Evolutionary conservation across 1,140 invertebrate species (phyloP).

Genomic region (Solenopsis invicta): DNA sequence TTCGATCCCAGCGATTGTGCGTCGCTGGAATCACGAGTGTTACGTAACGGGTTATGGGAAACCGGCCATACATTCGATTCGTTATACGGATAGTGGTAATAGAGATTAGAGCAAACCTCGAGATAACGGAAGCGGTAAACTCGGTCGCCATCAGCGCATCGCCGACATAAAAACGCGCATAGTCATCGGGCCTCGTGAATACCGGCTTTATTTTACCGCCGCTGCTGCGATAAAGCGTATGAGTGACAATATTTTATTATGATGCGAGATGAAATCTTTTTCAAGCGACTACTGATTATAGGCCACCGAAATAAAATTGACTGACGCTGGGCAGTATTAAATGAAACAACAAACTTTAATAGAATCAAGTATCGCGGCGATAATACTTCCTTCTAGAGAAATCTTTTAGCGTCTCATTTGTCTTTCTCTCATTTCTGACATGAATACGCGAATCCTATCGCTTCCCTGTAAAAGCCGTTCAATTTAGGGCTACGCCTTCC

Average conservation of each 20-base stretch:
- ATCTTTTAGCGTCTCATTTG: neutral
- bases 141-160: conserved; percentile 19
- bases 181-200: conserved; percentile 30
- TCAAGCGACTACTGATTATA: conserved; percentile 5
- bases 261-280: neutral
- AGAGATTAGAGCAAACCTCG: conserved; percentile 27
- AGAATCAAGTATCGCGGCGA: neutral
- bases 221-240: neutral
- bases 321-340: too few species aligned
- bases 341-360: neutral
- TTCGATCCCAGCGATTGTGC: too few species aligned
- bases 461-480: neutral
- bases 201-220: conserved; percentile 38
- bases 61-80: conserved; percentile 30
- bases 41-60: conserved; percentile 48
- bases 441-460: neutral
- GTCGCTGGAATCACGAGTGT: conserved; percentile 21
- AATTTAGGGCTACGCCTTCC: conserved; percentile 21
- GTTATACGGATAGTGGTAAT: conserved; percentile 12
- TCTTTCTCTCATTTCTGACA: neutral
- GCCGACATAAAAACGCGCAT: conserved; percentile 25
- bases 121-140: conserved; percentile 64
- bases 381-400: neutral
- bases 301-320: neutral
- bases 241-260: conserved; percentile 40